These are phyloP conservation scores for Troides helena DNA, from an alignment of 2,888 invertebrate genomes.

Conservation along the genomic window DNA sequence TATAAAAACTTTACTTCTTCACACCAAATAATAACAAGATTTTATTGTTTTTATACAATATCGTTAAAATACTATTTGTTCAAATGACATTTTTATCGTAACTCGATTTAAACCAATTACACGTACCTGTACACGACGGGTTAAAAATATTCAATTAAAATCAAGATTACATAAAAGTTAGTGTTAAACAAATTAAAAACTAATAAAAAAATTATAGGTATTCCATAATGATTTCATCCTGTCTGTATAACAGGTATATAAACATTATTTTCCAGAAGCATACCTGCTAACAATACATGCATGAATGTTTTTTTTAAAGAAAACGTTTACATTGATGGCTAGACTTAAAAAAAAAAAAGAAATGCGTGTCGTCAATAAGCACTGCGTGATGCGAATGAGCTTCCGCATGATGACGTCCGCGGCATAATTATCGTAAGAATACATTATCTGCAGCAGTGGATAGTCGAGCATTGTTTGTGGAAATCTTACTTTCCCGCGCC, in stretches of 20 bases:
- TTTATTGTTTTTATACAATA: background rate
- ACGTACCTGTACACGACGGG: background rate
- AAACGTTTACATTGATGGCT: background rate
- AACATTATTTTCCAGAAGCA: background rate
- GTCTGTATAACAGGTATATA: background rate
- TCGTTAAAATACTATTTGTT: constrained; percentile 22
- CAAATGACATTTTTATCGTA: constrained; percentile 9
- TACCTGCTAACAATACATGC: background rate
- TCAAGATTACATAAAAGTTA: background rate
- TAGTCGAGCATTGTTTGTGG: constrained; percentile 27
- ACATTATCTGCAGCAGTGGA: constrained; percentile 29
- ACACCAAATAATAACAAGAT: background rate
- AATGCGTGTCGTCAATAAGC: constrained; percentile 20
- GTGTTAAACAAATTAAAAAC: background rate
- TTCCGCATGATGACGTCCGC: constrained; percentile 26
- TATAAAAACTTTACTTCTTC: background rate
- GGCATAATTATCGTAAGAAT: constrained; percentile 30
- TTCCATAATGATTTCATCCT: no score
- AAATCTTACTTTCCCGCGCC: constrained; percentile 31
- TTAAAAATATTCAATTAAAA: background rate
- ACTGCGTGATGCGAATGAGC: constrained; percentile 27
- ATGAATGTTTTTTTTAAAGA: background rate
- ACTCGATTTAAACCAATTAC: background rate
- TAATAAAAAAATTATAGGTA: no score
- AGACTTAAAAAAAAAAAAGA: constrained; percentile 11